A percentile compares a stretch with the other conserved stretches of the same genome.
These are phyloP conservation scores for Lasioglossum vierecki DNA, from an alignment of 2,888 invertebrate genomes.

Conservation along the genomic window DNA sequence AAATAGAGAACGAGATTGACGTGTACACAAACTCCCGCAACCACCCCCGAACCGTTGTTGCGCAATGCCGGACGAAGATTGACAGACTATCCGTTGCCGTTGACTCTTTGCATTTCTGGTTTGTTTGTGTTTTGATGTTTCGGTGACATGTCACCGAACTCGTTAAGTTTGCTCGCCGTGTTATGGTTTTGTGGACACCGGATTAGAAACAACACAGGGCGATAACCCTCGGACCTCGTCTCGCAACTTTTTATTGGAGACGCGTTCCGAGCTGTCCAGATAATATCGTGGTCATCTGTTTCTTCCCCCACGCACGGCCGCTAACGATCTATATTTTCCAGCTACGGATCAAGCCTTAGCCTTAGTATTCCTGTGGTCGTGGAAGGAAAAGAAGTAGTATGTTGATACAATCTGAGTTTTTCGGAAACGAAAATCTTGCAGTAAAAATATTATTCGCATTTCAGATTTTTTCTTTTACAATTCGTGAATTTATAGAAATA, in stretches of 20 bases:
- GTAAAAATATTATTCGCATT: background rate
- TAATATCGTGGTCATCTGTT: background rate
- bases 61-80: slow-evolving; percentile 9
- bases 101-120: slow-evolving; percentile 15
- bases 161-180: background rate
- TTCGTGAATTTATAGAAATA: background rate
- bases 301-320: background rate
- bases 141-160: background rate
- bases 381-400: background rate
- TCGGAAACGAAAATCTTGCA: background rate
- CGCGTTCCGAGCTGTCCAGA: background rate
- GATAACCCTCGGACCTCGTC: background rate
- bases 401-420: background rate
- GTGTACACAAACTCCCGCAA: background rate
- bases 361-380: background rate
- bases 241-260: background rate
- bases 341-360: background rate
- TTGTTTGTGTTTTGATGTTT: slow-evolving; percentile 20
- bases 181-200: background rate
- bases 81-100: slow-evolving; percentile 2
- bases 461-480: background rate
- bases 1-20: slow-evolving; percentile 18
- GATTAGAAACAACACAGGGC: background rate
- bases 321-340: background rate
- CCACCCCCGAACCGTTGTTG: background rate